phyloP scores from a whole-genome alignment of 2,113 vertebrate genomes.

The Lasiurus cinereus region DNA sequence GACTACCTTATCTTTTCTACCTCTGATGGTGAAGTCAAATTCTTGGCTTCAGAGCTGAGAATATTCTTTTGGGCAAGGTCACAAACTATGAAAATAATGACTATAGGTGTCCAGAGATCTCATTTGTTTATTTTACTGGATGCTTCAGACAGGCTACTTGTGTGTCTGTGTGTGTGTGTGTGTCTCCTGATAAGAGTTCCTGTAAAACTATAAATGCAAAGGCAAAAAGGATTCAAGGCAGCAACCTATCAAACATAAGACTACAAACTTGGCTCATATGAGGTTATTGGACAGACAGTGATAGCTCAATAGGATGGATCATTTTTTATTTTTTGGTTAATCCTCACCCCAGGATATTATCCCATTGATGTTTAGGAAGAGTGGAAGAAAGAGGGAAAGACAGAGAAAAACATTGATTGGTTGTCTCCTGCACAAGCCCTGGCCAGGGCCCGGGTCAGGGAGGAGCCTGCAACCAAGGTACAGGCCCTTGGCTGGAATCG shows the following conservation, averaged over 20 bases:
- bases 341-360: too few species aligned
- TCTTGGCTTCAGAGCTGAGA: conserved; percentile 60
- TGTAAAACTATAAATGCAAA: conserved; percentile 15
- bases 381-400: too few species aligned
- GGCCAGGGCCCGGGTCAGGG: too few species aligned
- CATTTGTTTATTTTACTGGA: conserved; percentile 55
- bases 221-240: conserved; percentile 44
- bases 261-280: conserved; percentile 29
- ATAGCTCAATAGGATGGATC: not conserved
- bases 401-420: too few species aligned
- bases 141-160: not conserved
- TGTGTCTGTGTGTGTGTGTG: not conserved
- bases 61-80: not conserved
- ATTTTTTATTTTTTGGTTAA: not conserved
- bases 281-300: conserved; percentile 26
- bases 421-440: too few species aligned
- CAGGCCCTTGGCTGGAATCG: too few species aligned
- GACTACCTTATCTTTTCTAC: conserved; percentile 48
- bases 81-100: conserved; percentile 45
- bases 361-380: too few species aligned
- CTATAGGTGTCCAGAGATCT: conserved; percentile 7
- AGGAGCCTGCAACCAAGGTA: too few species aligned
- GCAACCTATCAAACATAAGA: not conserved
- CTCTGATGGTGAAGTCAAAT: conserved; percentile 30
- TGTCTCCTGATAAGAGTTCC: not conserved